Evolutionary conservation across 2,113 vertebrate species (phyloP).

Genomic region (Lepidothrix coronata): DNA sequence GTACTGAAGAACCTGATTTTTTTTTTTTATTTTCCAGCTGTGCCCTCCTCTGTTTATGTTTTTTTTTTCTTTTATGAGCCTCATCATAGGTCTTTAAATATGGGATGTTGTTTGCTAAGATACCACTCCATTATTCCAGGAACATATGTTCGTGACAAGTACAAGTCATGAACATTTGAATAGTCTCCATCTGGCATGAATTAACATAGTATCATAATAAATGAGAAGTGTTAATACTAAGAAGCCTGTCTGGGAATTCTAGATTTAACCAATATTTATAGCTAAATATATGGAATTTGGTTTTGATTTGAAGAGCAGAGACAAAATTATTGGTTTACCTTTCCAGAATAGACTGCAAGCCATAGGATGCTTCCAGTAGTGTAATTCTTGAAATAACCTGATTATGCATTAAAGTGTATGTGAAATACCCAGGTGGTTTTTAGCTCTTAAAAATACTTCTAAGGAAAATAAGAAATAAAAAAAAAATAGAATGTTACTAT

Average conservation of each 20-base stretch:
- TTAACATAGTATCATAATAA: constrained; percentile 56
- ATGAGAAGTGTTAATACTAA: constrained; percentile 61
- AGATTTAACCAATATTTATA: constrained; percentile 33
- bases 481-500: background rate
- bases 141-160: constrained; percentile 66
- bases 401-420: background rate
- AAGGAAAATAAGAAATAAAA: background rate
- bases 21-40: constrained; percentile 41
- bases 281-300: background rate
- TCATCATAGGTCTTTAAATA: constrained; percentile 65
- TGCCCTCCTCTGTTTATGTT: background rate
- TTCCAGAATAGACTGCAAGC: background rate
- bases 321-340: background rate
- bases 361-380: background rate
- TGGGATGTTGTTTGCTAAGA: constrained; percentile 61
- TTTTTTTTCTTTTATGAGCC: background rate
- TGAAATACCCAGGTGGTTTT: background rate
- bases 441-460: background rate
- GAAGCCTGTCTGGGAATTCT: background rate
- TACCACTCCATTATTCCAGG: constrained; percentile 65
- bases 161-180: constrained; percentile 67
- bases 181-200: constrained; percentile 69
- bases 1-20: background rate
- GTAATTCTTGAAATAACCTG: background rate
- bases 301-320: background rate